Conservation (phyloP, 2,113 vertebrate genomes). For the Nesogale talazaci region DNA sequence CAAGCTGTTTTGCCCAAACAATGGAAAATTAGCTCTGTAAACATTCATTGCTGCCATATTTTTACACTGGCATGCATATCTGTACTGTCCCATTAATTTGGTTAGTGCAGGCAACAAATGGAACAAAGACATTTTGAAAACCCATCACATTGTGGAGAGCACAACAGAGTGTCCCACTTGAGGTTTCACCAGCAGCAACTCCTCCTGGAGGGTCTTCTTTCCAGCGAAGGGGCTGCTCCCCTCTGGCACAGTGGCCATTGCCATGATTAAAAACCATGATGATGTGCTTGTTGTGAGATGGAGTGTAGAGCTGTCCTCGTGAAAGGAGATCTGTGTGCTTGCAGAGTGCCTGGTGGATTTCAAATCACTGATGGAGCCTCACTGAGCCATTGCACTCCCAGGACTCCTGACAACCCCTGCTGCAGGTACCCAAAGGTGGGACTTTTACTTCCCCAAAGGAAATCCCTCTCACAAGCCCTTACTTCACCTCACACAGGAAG, state of each 20-base stretch:
- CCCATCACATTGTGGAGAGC: not conserved
- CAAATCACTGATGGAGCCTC: not conserved
- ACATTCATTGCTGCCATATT: slow-evolving; percentile 84
- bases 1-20: slow-evolving; percentile 86
- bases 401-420: not conserved
- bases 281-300: not conserved
- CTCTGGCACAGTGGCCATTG: no score
- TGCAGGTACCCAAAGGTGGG: no score
- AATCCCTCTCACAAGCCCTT: accelerated
- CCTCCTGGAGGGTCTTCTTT: not conserved
- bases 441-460: not conserved
- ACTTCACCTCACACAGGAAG: not conserved
- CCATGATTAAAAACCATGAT: not conserved
- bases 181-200: not conserved
- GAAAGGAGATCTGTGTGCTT: no score
- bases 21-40: slow-evolving; percentile 84
- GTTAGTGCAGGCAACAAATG: slow-evolving; percentile 76
- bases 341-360: not conserved
- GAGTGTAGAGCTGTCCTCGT: not conserved
- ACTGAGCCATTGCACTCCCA: not conserved
- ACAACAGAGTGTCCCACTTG: not conserved
- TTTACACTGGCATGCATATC: slow-evolving; percentile 74
- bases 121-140: slow-evolving; percentile 56
- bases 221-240: not conserved
- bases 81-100: slow-evolving; percentile 71